phyloP scores from a whole-genome alignment of 2,113 vertebrate genomes.

The Chelonoidis abingdonii region DNA sequence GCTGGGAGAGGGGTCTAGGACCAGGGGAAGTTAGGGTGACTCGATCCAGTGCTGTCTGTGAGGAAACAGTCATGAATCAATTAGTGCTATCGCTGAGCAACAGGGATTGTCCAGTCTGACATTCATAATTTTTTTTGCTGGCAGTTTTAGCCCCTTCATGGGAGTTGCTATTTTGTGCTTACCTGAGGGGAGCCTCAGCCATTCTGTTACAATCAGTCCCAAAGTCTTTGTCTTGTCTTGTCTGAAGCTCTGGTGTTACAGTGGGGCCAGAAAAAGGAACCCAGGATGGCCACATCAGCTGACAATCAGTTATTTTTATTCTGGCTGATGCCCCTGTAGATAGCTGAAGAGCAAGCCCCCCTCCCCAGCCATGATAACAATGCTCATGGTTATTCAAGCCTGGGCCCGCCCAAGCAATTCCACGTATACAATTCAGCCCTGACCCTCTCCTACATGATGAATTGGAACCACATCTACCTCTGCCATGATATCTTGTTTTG shows the following conservation, averaged over 20 bases:
- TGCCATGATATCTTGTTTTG: too few species aligned
- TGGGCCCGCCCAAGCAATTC: too few species aligned
- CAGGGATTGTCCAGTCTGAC: not conserved
- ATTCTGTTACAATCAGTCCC: not conserved
- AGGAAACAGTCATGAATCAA: not conserved
- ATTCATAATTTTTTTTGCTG: not conserved
- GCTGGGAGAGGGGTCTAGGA: not conserved
- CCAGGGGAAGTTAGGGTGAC: not conserved
- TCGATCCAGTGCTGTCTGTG: not conserved
- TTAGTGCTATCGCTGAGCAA: not conserved
- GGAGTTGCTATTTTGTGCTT: too few species aligned
- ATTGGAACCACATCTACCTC: too few species aligned
- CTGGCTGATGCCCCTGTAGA: not conserved
- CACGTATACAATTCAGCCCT: too few species aligned
- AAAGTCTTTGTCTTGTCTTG: not conserved
- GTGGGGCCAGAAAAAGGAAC: not conserved
- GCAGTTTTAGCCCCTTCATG: not conserved
- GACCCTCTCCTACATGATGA: too few species aligned
- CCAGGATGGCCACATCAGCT: not conserved
- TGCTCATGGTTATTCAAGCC: too few species aligned
- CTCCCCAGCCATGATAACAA: too few species aligned
- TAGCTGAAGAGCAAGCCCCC: too few species aligned
- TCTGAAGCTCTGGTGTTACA: not conserved
- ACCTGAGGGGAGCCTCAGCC: not conserved
- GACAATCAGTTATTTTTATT: not conserved